Base-by-base conservation (phyloP, 2,113 vertebrate species). In the Nycticryphes semicollaris region DNA sequence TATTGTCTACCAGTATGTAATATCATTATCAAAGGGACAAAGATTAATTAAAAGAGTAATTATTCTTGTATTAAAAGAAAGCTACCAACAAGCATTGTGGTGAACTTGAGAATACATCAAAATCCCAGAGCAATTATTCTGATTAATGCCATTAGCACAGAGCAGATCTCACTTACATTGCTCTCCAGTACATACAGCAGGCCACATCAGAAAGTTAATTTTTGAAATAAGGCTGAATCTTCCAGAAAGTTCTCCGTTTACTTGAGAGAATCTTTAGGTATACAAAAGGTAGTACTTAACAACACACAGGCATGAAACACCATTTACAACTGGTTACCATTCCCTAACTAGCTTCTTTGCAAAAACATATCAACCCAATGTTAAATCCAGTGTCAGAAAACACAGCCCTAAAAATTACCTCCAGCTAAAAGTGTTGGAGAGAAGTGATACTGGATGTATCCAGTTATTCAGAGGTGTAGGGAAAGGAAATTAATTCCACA, bases 21-120 rank as follows among this genome's bases (percentile, higher is more conserved):
- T 91, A 81, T 92, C 66, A 83, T 27, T 84, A 96, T 78, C 54
- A 89, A 87, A 97, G 56, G n/a, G 60, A 94, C 35, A 91, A 69
- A 84, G 7, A 69, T 73, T 92, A 93, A 89, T 75, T 93, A 43
- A 37, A 66, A 12, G 8, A 67, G 4, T 62, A 50, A 57, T 90
- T 79, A 31, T 27, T 54, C 24, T 77, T 94, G 21, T 72, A 90
- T 94, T 91, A 94, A 79, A 93, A 84, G 43, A 89, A 92, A 83
- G 10, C 14, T 37, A 93, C 56, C 70, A 97, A 91, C 72, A 94
- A 82, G 82, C 20, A 64, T 56, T 64, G 41, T 51, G 48, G 11
- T 73, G 66, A 96, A 72, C 48, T 82, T 20, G 92, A 59, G 35
- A 81, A 90, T 57, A 50, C 23, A 89, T 94, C 66, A 92, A 92